Evolutionary conservation across 1,140 invertebrate species (phyloP), one percentile per base, ranked within the genome.

Genomic region (Spodoptera litura): DNA sequence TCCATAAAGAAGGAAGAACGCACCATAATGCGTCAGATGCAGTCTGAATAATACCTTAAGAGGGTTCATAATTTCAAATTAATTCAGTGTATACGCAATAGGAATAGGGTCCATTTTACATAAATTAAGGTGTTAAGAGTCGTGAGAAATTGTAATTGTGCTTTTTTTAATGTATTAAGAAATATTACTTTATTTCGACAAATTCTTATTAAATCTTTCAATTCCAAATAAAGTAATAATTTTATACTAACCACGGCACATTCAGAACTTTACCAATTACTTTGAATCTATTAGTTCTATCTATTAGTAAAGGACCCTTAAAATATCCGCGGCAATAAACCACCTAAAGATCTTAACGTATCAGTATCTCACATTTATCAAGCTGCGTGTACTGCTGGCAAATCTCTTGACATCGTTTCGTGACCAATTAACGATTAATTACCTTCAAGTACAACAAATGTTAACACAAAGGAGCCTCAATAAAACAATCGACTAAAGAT

Each of bases 1-100:
- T 78, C 61, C 66, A 55, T 78, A 89, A 81, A 90, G 85, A 80
- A 84, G 88, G 87, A 88, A 82, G 81, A 3, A 15, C 56, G 55
- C 68, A 55, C 20, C 38, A 51, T 61, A 5, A 51, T 76, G 44
- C 56, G 44, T 51, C n/a, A 76, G 55, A 27, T 73, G 71, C 38
- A 15, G 6, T 38, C 5, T 27, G 71, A 58, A 49, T 49, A 73
- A 56, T 51, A 20, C 71, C 71, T 73, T 59, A 59, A 44, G n/a
- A 27, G 56, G 56, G 15, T 49, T 73, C 52, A 49, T 73, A 59
- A 73, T 51, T 35, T 38, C 25, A 59, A 73, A 73, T 73, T 58
- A 59, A 59, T 59, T 73, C 55, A 58, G 66, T 53, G 5, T 70
- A 31, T 66, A 44, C 62, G 38, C 62, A 49, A 49, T 49, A n/a